Evolutionary conservation across 2,888 invertebrate species (phyloP).

Genomic region (Myopa testacea): DNA sequence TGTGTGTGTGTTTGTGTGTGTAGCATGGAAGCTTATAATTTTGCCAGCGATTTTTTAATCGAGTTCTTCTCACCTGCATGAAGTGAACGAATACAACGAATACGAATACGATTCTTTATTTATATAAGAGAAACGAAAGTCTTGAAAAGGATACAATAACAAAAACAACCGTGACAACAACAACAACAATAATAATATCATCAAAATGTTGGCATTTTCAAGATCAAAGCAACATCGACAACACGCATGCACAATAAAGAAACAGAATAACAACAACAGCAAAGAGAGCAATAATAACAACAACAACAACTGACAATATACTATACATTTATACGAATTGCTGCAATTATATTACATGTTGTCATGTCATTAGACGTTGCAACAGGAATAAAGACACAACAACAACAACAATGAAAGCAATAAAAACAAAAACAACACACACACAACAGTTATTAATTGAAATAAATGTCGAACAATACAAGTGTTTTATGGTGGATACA

Average conservation of each 20-base stretch:
- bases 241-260: conserved; percentile 27
- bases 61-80: conserved; percentile 44
- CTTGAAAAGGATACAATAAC: background rate
- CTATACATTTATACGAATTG: conserved; percentile 19
- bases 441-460: conserved; percentile 33
- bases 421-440: background rate
- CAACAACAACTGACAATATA: conserved; percentile 9
- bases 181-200: background rate
- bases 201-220: conserved; percentile 5
- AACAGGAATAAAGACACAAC: conserved; percentile 3
- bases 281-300: background rate
- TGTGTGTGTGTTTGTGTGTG: no score
- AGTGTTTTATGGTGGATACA: conserved; percentile 19
- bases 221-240: conserved; percentile 12
- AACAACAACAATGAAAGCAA: conserved; percentile 9
- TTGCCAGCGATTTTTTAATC: conserved; percentile 40
- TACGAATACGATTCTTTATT: conserved; percentile 32
- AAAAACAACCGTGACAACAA: background rate
- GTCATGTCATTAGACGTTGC: conserved; percentile 37
- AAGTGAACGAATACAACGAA: no score
- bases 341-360: conserved; percentile 29
- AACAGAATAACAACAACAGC: background rate
- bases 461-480: conserved; percentile 31
- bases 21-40: conserved; percentile 29
- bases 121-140: background rate